phyloP scores from a whole-genome alignment of 2,888 invertebrate genomes.

The Orthonychiurus folsomi region DNA sequence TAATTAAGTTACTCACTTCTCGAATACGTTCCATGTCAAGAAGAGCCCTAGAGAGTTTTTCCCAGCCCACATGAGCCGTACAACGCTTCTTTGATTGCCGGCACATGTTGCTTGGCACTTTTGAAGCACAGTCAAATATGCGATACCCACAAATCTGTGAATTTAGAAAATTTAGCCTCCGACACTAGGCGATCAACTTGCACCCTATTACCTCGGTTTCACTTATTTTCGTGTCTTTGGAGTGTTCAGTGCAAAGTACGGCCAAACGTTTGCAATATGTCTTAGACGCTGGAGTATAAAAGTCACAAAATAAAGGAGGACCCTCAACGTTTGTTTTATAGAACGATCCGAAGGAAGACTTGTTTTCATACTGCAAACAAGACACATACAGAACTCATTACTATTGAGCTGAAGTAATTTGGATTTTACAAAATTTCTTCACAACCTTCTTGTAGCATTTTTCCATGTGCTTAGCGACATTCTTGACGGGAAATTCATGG shows the following conservation, averaged over 20 bases:
- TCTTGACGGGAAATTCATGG: slow-evolving; percentile 82
- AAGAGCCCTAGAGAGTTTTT: slow-evolving; percentile 84
- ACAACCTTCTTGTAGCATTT: slow-evolving; percentile 93
- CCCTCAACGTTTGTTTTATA: slow-evolving; percentile 90
- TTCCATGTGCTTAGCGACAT: slow-evolving; percentile 93
- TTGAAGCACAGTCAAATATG: slow-evolving; percentile 53
- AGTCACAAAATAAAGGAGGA: slow-evolving; percentile 96
- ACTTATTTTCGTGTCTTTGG: slow-evolving; percentile 81
- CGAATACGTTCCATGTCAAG: slow-evolving; percentile 77
- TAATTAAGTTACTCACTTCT: slow-evolving; percentile 44
- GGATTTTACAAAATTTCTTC: too few relatives aligned
- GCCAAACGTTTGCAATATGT: slow-evolving; percentile 93
- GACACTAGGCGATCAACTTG: neutral
- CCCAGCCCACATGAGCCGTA: slow-evolving; percentile 88
- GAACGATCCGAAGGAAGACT: slow-evolving; percentile 90
- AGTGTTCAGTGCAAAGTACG: slow-evolving; percentile 95
- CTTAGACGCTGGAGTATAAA: slow-evolving; percentile 73
- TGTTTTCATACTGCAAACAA: slow-evolving; percentile 70
- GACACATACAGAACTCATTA: too few relatives aligned
- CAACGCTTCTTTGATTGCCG: slow-evolving; percentile 80
- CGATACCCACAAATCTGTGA: slow-evolving; percentile 82
- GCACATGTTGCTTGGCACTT: slow-evolving; percentile 67
- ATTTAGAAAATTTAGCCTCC: too few relatives aligned
- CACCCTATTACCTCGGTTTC: slow-evolving; percentile 57
- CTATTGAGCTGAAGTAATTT: slow-evolving; percentile 18